Conservation (phyloP, 2,113 vertebrate species). For the Sinocyclocheilus rhinocerous region DNA sequence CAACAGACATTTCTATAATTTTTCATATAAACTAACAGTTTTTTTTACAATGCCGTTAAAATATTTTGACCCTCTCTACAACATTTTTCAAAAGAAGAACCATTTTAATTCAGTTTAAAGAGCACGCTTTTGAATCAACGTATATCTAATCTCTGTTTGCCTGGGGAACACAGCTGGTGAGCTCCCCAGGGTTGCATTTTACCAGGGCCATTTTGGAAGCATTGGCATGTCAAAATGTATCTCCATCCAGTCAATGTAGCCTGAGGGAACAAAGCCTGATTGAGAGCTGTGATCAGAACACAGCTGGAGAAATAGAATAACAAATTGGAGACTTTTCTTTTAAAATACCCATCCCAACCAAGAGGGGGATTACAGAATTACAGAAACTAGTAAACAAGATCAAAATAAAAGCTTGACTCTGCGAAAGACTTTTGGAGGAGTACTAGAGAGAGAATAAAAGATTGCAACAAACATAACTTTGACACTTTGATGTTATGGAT, state of each 20-base stretch:
- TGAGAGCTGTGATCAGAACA: constrained; percentile 29
- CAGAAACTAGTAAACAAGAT: background rate
- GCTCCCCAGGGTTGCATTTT: background rate
- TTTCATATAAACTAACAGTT: background rate
- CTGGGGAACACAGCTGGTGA: background rate
- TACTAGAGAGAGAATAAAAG: background rate
- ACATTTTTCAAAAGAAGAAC: background rate
- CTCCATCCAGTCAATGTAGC: constrained; percentile 20
- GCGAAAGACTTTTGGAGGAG: background rate
- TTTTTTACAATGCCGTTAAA: background rate
- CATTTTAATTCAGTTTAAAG: background rate
- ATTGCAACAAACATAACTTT: background rate
- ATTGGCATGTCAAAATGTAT: constrained; percentile 18
- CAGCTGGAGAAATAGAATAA: constrained; percentile 28
- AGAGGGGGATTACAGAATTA: background rate
- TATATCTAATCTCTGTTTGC: background rate
- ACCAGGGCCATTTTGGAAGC: constrained; percentile 21
- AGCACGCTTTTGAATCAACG: background rate
- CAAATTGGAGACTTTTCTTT: background rate
- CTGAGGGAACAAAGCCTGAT: constrained; percentile 37
- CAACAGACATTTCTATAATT: too few relatives aligned
- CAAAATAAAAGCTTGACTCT: background rate
- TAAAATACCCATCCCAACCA: background rate
- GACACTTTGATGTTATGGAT: constrained; percentile 35
- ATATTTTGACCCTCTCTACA: background rate